Evolutionary conservation across 2,113 vertebrate species (phyloP), one percentile per base, ranked within the genome.

Genomic region (Hystrix cristata): DNA sequence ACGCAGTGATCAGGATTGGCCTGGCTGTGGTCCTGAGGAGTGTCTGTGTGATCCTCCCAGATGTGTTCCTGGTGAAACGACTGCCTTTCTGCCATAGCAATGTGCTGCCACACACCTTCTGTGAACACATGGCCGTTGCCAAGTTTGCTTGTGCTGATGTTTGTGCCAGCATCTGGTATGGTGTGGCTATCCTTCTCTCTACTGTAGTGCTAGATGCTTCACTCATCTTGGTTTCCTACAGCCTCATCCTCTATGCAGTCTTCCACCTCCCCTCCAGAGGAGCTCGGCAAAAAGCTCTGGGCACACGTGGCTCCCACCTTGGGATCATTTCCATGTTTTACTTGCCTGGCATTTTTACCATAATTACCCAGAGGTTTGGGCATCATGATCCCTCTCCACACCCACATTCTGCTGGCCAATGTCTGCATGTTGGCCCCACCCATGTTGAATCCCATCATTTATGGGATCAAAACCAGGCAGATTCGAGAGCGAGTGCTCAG

Each of bases 291-390:
- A 97, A 96, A 83, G 34, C 89, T 55, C 86, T 95, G 34, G 69
- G 81, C n/a, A 97, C 43, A 3, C 94, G 93, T 21, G 21, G 90
- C 5, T 96, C 85, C 18, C 95, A 86, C 29, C 21, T 92, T 55
- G 94, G 76, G 16, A 95, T 95, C 46, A 95, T 87, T 90, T 95
- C 93, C 55, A 84, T 94, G 59, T 94, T 97, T 91, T 97, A 97
- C 23, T 43, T 92, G 67, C 93, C 76, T 1, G 82, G 79, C 7
- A 92, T 84, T 76, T 96, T 94, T 81, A 96, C 96, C 7, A 64
- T 94, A 82, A 65, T 92, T 46, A 82, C 78, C n/a, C 88, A 96
- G n/a, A 5, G 57, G 9, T 94, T 96, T 87, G 84, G 87, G 34
- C 91, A 59, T 31, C 60, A 81, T 12, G 69, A n/a, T 88, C 4